Evolutionary conservation across 2,797 vertebrate genomes (phyloP).

Genomic region (Cuculus canorus): DNA sequence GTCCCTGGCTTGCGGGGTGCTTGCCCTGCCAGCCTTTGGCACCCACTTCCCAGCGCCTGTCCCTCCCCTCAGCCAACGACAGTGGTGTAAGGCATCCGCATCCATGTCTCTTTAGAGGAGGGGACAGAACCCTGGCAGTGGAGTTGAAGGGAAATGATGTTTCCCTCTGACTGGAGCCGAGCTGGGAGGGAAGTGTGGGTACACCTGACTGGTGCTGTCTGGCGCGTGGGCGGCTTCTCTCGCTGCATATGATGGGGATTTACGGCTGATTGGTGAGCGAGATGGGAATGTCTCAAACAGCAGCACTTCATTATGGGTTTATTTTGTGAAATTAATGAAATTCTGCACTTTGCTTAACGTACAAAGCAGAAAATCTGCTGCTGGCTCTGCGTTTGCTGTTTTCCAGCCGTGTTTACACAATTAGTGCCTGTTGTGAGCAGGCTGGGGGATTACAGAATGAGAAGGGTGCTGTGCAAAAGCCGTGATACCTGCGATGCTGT

Average conservation of each 20-base stretch:
- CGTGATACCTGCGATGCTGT: neutral
- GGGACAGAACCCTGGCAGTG: too few species aligned
- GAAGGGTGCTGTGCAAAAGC: conserved; percentile 48
- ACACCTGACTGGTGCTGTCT: neutral
- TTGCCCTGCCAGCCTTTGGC: accelerated
- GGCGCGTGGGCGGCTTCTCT: neutral
- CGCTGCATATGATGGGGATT: neutral
- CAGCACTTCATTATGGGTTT: conserved; percentile 37
- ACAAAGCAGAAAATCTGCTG: conserved; percentile 79
- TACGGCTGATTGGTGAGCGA: neutral
- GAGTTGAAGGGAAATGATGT: accelerated
- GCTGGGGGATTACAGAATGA: conserved; percentile 75
- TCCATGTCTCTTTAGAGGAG: neutral
- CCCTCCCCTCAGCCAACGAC: neutral
- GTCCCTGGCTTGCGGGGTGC: neutral
- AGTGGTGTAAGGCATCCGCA: neutral
- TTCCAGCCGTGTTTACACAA: conserved; percentile 81
- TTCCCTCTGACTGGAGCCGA: neutral
- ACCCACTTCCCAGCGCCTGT: accelerated
- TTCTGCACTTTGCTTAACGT: conserved; percentile 78
- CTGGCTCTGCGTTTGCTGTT: conserved; percentile 32
- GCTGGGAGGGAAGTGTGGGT: neutral
- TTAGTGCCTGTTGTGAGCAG: conserved; percentile 70
- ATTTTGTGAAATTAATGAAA: conserved; percentile 60
- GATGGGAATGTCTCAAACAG: neutral